Evolutionary conservation across 2,888 invertebrate species (phyloP), one percentile per base, ranked within the genome.

Genomic region (Eupithecia subumbrata): DNA sequence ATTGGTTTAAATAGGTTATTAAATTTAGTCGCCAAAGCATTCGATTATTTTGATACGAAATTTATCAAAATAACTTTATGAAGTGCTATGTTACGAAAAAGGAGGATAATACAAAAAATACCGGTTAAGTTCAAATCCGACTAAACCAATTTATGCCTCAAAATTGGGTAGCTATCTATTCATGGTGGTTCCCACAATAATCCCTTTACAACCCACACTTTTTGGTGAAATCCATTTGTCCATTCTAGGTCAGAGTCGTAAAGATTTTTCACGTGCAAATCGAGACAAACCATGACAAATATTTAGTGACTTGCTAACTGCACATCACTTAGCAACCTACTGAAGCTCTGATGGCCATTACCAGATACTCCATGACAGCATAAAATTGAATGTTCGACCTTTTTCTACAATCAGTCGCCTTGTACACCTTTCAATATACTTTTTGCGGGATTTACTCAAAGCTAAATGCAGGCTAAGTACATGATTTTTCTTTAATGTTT

Each of bases 251-350:
- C 76, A 76, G 37, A 69, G 63, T 72, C 63, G 66, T 81, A 79
- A 75, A 77, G 2, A 69, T 77, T 75, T 77, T 76, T 76, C 73
- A 74, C 73, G 60, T 77, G 69, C 73, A 66, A 76, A 74, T 79
- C 76, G 75, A 69, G 56, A 72, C 75, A 76, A 69, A 74, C 74
- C 63, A 60, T 60, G 66, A 69, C 67, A 77, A 74, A 77, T 48
- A 74, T 81, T 80, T 79, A 81, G 67, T 43, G 73, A 69, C 71
- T 71, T 79, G 80, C 71, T 76, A 79, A 80, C 79, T 75, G 78
- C 66, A 16, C 68, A 74, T 74, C 76, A 81, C 78, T 79, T 80
- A 81, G 77, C 80, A 74, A 73, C 73, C 74, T 69, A 75, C 68
- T 73, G 79, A 74, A 73, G 72, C 72, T 67, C 64, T 45, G 25